Percentiles rank a stretch among this genome's conserved stretches.
These are phyloP conservation scores for Mohoua ochrocephala DNA, from an alignment of 2,113 vertebrate species.

Conservation along the genomic window DNA sequence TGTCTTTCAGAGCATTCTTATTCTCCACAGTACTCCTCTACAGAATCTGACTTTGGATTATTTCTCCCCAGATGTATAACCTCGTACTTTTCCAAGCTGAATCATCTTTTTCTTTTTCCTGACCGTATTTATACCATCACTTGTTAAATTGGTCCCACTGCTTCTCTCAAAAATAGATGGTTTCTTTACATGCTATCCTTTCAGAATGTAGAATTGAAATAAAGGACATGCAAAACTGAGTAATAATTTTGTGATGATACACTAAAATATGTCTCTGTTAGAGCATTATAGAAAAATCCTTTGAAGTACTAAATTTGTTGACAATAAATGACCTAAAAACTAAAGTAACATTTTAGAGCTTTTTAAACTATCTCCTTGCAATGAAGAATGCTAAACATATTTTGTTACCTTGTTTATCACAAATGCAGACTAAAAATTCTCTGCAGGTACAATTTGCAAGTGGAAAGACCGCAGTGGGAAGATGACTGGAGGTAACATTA, in stretches of 20 bases:
- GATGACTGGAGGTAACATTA: background rate
- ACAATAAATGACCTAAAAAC: background rate
- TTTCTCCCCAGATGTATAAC: background rate
- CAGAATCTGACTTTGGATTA: background rate
- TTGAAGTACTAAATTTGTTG: background rate
- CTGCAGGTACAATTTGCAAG: background rate
- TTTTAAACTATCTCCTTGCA: background rate
- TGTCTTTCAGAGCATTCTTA: background rate
- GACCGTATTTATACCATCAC: background rate
- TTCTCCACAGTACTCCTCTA: background rate
- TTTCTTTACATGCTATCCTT: background rate
- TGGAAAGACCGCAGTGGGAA: background rate
- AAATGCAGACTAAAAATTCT: background rate
- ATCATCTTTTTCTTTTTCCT: background rate
- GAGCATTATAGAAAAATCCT: background rate
- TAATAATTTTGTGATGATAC: background rate
- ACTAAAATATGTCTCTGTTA: background rate
- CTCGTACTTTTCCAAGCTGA: background rate
- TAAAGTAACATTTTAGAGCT: background rate
- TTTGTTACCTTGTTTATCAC: background rate
- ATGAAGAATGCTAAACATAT: background rate
- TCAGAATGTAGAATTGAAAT: background rate
- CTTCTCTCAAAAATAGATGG: background rate
- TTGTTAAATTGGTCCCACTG: constrained; percentile 19
- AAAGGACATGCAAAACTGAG: background rate